Conservation (phyloP, 2,888 invertebrate species). For the Phanerotoma sp. region DNA sequence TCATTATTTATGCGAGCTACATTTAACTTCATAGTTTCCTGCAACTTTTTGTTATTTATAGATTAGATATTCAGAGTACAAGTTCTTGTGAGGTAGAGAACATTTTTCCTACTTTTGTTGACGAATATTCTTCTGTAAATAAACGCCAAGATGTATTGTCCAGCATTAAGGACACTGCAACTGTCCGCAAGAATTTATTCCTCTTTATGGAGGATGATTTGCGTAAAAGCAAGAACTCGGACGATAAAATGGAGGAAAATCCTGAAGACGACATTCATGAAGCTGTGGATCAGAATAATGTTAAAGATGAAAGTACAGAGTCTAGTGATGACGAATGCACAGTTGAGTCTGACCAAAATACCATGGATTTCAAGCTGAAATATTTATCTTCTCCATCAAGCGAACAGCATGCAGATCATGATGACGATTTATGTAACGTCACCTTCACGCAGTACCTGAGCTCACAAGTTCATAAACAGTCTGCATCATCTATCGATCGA, state of each 20-base stretch:
- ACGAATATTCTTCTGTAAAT: not conserved
- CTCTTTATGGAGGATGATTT: conserved; percentile 3
- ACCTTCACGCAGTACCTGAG: conserved; percentile 45
- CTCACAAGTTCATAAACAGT: conserved; percentile 30
- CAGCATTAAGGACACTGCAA: conserved; percentile 19
- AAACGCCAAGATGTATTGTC: conserved; percentile 10
- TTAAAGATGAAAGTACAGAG: too few relatives aligned
- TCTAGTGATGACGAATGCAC: too few relatives aligned
- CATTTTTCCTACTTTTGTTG: not conserved
- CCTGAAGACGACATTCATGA: not conserved
- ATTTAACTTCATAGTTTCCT: too few relatives aligned
- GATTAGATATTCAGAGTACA: conserved; percentile 3
- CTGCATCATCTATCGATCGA: not conserved
- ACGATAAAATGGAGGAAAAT: not conserved
- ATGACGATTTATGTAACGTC: conserved; percentile 35
- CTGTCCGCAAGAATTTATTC: conserved; percentile 33
- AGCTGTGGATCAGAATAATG: not conserved
- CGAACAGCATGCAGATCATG: conserved; percentile 23
- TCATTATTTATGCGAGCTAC: not conserved
- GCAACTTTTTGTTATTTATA: too few relatives aligned
- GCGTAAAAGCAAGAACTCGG: not conserved
- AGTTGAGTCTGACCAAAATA: not conserved
- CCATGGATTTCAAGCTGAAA: not conserved
- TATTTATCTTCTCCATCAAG: conserved; percentile 8
- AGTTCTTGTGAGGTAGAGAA: not conserved